These are phyloP conservation scores for Cerceris rybyensis DNA, from an alignment of 2,888 invertebrate species.

Conservation along the genomic window DNA sequence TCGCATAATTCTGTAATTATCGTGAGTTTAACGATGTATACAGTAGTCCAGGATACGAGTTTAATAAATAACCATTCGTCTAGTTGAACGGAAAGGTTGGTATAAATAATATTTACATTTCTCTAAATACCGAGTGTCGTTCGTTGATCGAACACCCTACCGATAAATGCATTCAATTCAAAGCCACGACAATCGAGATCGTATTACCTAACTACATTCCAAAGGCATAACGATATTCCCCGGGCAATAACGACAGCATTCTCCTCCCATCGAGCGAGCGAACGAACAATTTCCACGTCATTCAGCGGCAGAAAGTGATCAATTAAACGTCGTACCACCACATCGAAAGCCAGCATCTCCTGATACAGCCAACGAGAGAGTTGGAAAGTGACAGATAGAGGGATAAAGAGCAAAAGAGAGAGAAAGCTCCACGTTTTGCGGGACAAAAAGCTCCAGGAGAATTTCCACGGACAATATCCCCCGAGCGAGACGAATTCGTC, in stretches of 20 bases:
- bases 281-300: constrained; percentile 55
- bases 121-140: constrained; percentile 22
- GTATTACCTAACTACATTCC: constrained; percentile 43
- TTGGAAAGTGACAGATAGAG: no score
- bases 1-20: not conserved
- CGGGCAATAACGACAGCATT: constrained; percentile 39
- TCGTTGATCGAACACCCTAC: constrained; percentile 33
- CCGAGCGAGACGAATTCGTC: constrained; percentile 50
- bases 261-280: constrained; percentile 6
- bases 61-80: not conserved
- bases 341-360: constrained; percentile 8
- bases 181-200: constrained; percentile 53
- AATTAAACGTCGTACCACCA: constrained; percentile 44
- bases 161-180: constrained; percentile 40
- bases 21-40: not conserved
- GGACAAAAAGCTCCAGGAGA: constrained; percentile 40
- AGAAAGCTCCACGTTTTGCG: constrained; percentile 1
- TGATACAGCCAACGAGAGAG: not conserved
- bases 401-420: no score
- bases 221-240: constrained; percentile 49
- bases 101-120: not conserved
- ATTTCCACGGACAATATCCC: constrained; percentile 44
- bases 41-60: not conserved
- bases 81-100: not conserved
- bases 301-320: constrained; percentile 55